Base-by-base conservation (phyloP, 2,797 vertebrate species). In the Notoglanidium macrostoma region DNA sequence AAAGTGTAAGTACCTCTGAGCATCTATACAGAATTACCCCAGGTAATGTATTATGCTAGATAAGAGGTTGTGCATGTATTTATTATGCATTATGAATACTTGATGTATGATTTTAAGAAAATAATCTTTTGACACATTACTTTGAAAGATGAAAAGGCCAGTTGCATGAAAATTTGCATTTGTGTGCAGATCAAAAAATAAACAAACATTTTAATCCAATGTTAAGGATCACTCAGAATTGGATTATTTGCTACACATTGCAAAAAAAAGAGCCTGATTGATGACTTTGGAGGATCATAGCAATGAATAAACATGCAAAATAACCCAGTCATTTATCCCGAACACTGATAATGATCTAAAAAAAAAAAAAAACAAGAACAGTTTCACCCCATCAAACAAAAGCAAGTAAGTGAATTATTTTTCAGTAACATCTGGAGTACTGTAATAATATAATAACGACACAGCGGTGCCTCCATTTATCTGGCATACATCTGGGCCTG, bases 371-470 rank as follows among this genome's bases (percentile, higher is more conserved):
- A 76, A 15, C n/a, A 78, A 29, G 51, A 63, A 21, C 8, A n/a
- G 61, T 81, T 23, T 68, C 46, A 83, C 46, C n/a, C n/a, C 26
- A 0, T 40, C 17, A 1, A 19, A 83, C 44, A 29, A 67, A 67
- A 74, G 83, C 11, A 59, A 84, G 54, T 21, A 59, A 84, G 54
- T 21, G 0, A 85, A 21, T 72, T 54, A 70, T 70, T 57, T 63
- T 29, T n/a, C 17, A 12, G 32, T 8, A 85, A 73, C 83, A 85
- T 76, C 83, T 85, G 83, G 68, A 1, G 12, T 49, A 76, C 54
- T 46, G 55, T 85, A 76, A 76, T 59, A 76, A 49, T 61, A 63
- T 70, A 76, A 85, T 76, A 76, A 63, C 2, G 23, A 21, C 1
- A 2, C 1, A 5, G 2, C 35, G 55, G 15, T 54, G 55, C 46